These are phyloP conservation scores for Drosophila athabasca DNA, from an alignment of 1,140 invertebrate genomes.

Conservation along the genomic window DNA sequence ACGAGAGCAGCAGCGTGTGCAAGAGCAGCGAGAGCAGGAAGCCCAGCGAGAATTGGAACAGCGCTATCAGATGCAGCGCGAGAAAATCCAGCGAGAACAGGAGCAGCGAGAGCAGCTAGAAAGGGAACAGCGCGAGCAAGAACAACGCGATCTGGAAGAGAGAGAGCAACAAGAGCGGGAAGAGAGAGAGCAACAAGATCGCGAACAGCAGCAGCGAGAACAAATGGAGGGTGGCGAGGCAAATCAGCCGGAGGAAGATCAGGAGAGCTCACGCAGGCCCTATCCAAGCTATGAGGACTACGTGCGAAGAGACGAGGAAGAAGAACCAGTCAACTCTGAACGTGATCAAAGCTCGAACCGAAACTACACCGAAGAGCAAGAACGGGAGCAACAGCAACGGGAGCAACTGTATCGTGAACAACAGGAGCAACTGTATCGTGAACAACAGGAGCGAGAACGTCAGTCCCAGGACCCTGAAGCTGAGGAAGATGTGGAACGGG, in stretches of 20 bases:
- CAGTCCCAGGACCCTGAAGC: neutral
- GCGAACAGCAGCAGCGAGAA: constrained; percentile 32
- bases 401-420: constrained; percentile 28
- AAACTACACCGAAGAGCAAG: constrained; percentile 22
- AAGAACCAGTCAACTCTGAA: neutral
- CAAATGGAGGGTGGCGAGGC: constrained; percentile 1
- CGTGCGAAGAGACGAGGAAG: constrained; percentile 2
- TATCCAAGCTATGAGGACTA: constrained; percentile 18
- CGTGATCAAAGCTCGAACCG: neutral
- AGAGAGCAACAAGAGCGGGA: constrained; percentile 22
- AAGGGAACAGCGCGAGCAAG: constrained; percentile 1
- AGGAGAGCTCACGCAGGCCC: neutral
- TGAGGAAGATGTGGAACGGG: neutral
- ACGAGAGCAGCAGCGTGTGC: constrained; percentile 3
- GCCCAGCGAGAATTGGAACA: constrained; percentile 4
- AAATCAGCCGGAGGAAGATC: constrained; percentile 4
- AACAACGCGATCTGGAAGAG: neutral
- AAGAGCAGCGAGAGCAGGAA: constrained; percentile 18
- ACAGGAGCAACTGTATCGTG: neutral
- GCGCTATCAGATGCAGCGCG: neutral
- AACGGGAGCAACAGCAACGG: constrained; percentile 5
- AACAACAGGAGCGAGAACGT: constrained; percentile 7
- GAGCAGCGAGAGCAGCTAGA: neutral
- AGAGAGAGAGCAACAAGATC: constrained; percentile 24
- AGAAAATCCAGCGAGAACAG: constrained; percentile 11